Base-by-base conservation (phyloP, 2,113 vertebrate species). In the Ctenodactylus gundi region DNA sequence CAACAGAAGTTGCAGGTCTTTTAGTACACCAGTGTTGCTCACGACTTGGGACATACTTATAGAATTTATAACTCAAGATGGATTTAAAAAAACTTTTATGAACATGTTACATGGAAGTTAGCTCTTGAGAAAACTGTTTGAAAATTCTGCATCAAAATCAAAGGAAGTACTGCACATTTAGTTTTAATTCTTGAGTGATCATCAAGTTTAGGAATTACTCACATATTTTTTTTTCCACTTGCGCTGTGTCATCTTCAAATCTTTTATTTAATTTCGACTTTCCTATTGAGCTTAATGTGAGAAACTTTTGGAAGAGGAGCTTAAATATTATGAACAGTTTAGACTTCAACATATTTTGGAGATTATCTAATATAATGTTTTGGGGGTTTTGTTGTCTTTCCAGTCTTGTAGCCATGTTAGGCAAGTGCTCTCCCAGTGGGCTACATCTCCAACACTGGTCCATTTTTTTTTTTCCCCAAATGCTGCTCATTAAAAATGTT, bases 261-360 rank as follows among this genome's bases (percentile, higher is more conserved):
- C 25, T 58, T 57, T 90, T 73, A 53, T 70, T 90, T 75, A 65
- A 90, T 77, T 85, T 73, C 76, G 60, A 7, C 34, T 91, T 91
- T 53, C 73, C 55, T 76, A 4, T 53, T 83, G 80, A 41, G 75
- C n/a, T 86, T 62, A 72, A 84, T 46, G 51, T 72, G n/a, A 95
- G 49, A 29, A 85, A 57, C 6, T 7, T 70, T 93, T 91, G 68
- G 70, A 96, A 91, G 21, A 95, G 91, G 83, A 70, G 13, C 51
- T 91, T 86, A 67, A 90, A 58, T 85, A 77, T 89, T 55, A 53
- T 25, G 44, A 88, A 60, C 20, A 34, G 44, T 92, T 94, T 70
- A 85, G 60, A 82, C 41, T 78, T 60, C 57, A 91, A 92, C 34
- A 64, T 36, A 44, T 44, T 41, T 95, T 77, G 78, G 76, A 36